A percentile compares a stretch with the other conserved stretches of the same genome.
Evolutionary conservation across 2,797 vertebrate genomes (phyloP).

Genomic region (Sebastes ruberrimus): DNA sequence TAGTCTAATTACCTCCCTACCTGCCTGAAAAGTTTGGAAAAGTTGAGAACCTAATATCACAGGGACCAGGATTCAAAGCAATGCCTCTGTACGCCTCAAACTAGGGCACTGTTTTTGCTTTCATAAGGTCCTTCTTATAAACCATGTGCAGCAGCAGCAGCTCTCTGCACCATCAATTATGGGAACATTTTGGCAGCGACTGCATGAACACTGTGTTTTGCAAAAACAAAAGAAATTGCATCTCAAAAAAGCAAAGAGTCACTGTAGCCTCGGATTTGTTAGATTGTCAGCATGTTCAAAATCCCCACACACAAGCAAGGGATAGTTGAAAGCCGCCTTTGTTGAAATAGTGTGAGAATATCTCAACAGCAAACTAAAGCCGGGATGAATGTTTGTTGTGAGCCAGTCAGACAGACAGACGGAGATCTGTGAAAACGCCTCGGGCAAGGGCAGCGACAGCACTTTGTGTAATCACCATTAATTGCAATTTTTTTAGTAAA

Average conservation of each 20-base stretch:
- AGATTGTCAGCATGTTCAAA: neutral
- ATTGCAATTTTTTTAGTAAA: neutral
- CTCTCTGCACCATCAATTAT: constrained; percentile 11
- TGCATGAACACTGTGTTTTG: neutral
- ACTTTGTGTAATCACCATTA: constrained; percentile 14
- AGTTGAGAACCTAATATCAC: constrained; percentile 5
- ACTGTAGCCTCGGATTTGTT: constrained; percentile 17
- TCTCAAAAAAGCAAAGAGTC: constrained; percentile 10
- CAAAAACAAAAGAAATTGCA: constrained; percentile 16
- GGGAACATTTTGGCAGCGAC: constrained; percentile 22
- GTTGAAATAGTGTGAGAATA: constrained; percentile 16
- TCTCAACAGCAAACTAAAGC: constrained; percentile 14
- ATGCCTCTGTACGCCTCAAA: constrained; percentile 1
- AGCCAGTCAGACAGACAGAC: neutral
- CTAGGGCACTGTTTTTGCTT: constrained; percentile 18
- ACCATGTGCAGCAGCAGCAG: constrained; percentile 12
- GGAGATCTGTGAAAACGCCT: constrained; percentile 7
- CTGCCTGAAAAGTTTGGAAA: constrained; percentile 8
- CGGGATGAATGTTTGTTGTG: constrained; percentile 12
- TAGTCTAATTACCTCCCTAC: constrained; percentile 14
- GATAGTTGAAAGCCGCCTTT: constrained; percentile 23
- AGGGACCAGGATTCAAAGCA: constrained; percentile 24
- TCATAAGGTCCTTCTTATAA: neutral
- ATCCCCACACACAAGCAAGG: neutral
- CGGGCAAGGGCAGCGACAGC: neutral